Evolutionary conservation across 1,140 invertebrate genomes (phyloP).

Genomic region (Gryllus bimaculatus): DNA sequence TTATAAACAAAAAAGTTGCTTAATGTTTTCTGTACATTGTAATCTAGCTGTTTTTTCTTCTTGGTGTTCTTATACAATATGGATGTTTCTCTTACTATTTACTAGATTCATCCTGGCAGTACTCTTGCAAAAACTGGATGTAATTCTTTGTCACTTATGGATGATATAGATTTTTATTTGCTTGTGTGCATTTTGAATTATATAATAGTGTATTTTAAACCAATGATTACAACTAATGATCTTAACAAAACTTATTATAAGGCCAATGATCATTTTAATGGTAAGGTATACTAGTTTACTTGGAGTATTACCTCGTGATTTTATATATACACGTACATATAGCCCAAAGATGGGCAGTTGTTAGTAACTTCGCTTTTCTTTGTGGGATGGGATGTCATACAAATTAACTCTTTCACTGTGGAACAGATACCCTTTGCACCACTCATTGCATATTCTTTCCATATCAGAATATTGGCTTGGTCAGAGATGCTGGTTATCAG

Average conservation of each 20-base stretch:
- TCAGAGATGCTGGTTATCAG: background rate
- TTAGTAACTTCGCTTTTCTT: background rate
- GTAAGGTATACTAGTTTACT: background rate
- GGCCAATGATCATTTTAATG: background rate
- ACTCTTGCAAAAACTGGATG: background rate
- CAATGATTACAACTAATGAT: background rate
- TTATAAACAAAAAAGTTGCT: background rate
- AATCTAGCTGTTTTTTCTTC: background rate
- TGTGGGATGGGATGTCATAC: background rate
- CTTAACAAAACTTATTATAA: background rate
- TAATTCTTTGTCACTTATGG: background rate
- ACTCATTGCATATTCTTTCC: background rate
- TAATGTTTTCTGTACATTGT: background rate
- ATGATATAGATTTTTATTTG: background rate
- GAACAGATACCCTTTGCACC: background rate
- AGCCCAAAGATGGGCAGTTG: background rate
- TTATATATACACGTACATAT: background rate
- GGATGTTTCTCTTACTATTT: background rate
- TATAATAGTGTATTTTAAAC: background rate
- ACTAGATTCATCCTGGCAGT: background rate
- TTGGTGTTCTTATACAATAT: constrained; percentile 1
- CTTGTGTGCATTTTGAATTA: constrained; percentile 1
- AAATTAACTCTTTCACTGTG: background rate
- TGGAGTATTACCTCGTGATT: background rate
- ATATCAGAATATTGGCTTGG: background rate